phyloP scores from a whole-genome alignment of 2,113 vertebrate species.

The Arenaria interpres region DNA sequence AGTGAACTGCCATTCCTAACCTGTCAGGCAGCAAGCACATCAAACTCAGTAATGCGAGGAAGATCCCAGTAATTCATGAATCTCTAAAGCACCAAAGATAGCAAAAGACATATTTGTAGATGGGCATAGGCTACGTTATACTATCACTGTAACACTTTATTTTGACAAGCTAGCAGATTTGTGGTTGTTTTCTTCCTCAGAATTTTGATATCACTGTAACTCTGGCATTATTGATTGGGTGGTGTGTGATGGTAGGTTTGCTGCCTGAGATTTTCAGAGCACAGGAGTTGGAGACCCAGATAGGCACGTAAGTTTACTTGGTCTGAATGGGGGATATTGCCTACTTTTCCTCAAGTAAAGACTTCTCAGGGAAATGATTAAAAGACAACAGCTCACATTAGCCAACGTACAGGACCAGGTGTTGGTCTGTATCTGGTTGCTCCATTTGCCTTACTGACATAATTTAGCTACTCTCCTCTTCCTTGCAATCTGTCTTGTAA shows the following conservation, averaged over 20 bases:
- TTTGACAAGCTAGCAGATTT: slow-evolving; percentile 21
- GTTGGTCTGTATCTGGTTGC: not conserved
- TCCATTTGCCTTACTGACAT: not conserved
- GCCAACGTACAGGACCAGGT: not conserved
- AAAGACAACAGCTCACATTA: not conserved
- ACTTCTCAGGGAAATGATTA: not conserved
- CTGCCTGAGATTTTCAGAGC: not conserved
- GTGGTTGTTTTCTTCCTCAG: not conserved
- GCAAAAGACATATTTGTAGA: not conserved
- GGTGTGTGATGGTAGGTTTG: not conserved
- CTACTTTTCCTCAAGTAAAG: not conserved
- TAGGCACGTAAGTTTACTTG: rapidly evolving
- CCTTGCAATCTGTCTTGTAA: not conserved
- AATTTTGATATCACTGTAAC: not conserved
- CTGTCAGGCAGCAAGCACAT: slow-evolving; percentile 34
- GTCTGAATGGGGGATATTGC: rapidly evolving
- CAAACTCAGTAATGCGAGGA: not conserved
- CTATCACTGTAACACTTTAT: not conserved
- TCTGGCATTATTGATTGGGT: not conserved
- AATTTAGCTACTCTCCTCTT: not conserved
- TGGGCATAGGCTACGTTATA: not conserved
- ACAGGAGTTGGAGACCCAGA: not conserved
- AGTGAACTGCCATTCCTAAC: not conserved
- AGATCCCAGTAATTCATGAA: not conserved
- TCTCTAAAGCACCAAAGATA: slow-evolving; percentile 20